Percentiles rank a stretch among this genome's conserved stretches.
phyloP scores from a whole-genome alignment of 23 tunicate species.

The Halocynthia roretzi region DNA sequence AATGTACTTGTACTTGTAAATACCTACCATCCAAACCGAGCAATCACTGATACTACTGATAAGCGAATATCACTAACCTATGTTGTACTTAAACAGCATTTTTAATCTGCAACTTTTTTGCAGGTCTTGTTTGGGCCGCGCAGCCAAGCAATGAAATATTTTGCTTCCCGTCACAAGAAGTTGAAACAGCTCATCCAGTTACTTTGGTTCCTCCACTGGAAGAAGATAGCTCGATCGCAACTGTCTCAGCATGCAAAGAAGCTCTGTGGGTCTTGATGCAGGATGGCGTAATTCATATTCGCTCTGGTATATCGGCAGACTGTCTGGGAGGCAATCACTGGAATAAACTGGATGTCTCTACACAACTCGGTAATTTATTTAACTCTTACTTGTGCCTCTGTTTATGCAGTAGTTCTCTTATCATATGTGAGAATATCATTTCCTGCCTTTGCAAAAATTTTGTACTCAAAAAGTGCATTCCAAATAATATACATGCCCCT shows the following conservation, averaged over 20 bases:
- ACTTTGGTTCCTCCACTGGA: conserved; percentile 23
- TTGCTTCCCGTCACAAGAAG: conserved; percentile 43
- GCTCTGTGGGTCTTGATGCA: conserved; percentile 44
- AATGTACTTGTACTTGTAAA: too few species aligned
- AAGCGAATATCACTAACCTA: too few species aligned
- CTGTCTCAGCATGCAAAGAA: conserved; percentile 47
- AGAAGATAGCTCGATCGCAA: conserved; percentile 1
- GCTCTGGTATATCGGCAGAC: conserved; percentile 41
- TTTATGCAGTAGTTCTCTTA: too few species aligned
- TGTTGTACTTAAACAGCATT: too few species aligned
- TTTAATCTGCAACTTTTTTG: background rate
- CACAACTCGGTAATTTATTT: conserved; percentile 30
- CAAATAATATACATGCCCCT: too few species aligned
- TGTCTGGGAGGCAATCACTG: conserved; percentile 28
- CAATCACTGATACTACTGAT: too few species aligned
- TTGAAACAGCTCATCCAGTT: conserved; percentile 16
- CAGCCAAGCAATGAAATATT: conserved; percentile 38
- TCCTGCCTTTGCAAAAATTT: too few species aligned
- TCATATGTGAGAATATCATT: too few species aligned
- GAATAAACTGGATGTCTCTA: conserved; percentile 30
- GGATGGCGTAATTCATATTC: conserved; percentile 25
- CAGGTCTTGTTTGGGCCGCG: conserved; percentile 57
- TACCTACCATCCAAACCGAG: too few species aligned
- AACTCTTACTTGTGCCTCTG: too few species aligned
- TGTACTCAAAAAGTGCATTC: too few species aligned